A percentile compares a stretch with the other conserved stretches of the same genome.
Conservation (phyloP, 2,888 invertebrate genomes). For the Eilema sororculum region DNA sequence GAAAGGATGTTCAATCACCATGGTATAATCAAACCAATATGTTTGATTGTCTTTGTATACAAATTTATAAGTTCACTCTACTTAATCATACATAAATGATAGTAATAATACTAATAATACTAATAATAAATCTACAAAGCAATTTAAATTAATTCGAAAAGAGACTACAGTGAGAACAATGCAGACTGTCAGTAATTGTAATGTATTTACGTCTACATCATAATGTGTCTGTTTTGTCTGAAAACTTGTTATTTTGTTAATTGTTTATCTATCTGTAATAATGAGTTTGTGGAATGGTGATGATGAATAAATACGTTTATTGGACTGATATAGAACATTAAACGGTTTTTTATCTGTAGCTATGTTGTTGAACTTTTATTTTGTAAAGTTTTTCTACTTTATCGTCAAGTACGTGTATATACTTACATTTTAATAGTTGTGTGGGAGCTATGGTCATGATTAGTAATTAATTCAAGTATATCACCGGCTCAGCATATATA, state of each 20-base stretch:
- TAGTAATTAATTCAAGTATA: conserved; percentile 76
- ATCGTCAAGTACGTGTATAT: conserved; percentile 33
- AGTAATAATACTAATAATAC: too few relatives aligned
- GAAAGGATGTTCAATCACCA: conserved; percentile 1
- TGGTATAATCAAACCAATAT: not conserved
- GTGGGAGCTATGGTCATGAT: conserved; percentile 66
- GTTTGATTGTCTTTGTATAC: not conserved
- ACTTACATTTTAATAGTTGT: conserved; percentile 53
- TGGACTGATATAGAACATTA: conserved; percentile 39
- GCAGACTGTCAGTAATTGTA: conserved; percentile 29
- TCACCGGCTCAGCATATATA: conserved; percentile 51
- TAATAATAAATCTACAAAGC: conserved; percentile 16
- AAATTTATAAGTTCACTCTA: not conserved
- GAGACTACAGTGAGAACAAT: conserved; percentile 24
- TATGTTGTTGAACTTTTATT: conserved; percentile 51
- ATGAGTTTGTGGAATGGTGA: conserved; percentile 47
- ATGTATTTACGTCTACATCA: conserved; percentile 14
- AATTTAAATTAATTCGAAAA: conserved; percentile 39
- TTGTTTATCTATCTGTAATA: conserved; percentile 54
- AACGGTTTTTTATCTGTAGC: conserved; percentile 51
- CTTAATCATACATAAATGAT: not conserved
- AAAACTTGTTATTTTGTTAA: conserved; percentile 57
- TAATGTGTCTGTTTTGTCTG: conserved; percentile 59
- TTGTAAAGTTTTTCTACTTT: conserved; percentile 39
- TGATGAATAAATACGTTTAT: conserved; percentile 19